Evolutionary conservation across 2,888 invertebrate species (phyloP).

Genomic region (Gibbula magus): DNA sequence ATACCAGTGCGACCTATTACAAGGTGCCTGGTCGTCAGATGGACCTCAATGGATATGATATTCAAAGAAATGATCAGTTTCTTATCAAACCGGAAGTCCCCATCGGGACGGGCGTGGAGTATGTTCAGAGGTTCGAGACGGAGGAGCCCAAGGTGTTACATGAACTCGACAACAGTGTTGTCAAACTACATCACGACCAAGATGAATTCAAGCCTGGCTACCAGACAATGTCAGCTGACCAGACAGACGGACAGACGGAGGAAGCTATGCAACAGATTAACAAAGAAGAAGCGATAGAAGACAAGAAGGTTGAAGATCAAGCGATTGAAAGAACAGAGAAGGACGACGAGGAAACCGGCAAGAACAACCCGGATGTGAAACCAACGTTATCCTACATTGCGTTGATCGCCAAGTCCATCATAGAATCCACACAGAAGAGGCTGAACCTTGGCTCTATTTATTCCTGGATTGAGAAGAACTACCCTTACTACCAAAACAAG

Average conservation of each 20-base stretch:
- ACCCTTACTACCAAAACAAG: constrained; percentile 70
- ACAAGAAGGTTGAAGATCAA: constrained; percentile 32
- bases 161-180: constrained; percentile 26
- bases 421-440: constrained; percentile 67
- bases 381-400: constrained; percentile 73
- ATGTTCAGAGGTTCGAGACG: constrained; percentile 42
- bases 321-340: constrained; percentile 41
- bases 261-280: not conserved
- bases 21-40: constrained; percentile 46
- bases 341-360: constrained; percentile 39
- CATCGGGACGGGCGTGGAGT: constrained; percentile 36
- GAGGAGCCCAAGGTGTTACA: constrained; percentile 43
- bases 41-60: constrained; percentile 44
- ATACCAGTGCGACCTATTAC: constrained; percentile 46
- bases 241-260: constrained; percentile 11
- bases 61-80: constrained; percentile 43
- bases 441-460: constrained; percentile 73
- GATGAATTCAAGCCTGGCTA: not conserved
- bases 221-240: constrained; percentile 3
- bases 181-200: constrained; percentile 25
- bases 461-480: constrained; percentile 71
- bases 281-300: not conserved
- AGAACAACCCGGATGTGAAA: constrained; percentile 57
- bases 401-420: constrained; percentile 72
- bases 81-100: constrained; percentile 49